These are phyloP conservation scores for Plebejus melissa DNA, from an alignment of 2,888 invertebrate species.

Conservation along the genomic window DNA sequence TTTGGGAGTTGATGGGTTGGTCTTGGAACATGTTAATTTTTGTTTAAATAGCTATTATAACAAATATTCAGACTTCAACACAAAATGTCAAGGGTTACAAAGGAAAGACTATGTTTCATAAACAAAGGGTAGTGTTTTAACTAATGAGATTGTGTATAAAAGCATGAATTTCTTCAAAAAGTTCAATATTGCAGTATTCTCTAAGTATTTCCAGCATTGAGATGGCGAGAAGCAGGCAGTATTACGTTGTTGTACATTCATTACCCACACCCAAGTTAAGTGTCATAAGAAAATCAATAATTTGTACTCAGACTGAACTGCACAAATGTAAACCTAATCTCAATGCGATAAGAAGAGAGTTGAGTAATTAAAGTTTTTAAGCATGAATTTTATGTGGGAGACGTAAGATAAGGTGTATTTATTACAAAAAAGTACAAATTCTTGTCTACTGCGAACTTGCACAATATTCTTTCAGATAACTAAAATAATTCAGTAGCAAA, in stretches of 20 bases:
- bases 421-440: background rate
- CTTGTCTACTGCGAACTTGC: background rate
- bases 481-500: background rate
- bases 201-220: background rate
- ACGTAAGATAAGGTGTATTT: background rate
- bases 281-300: slow-evolving; percentile 43
- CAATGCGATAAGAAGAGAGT: background rate
- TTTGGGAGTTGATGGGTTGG: no score
- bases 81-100: background rate
- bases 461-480: background rate
- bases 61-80: background rate
- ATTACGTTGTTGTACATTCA: slow-evolving; percentile 27
- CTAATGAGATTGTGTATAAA: background rate
- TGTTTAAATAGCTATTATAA: no score
- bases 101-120: background rate
- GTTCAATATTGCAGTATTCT: background rate
- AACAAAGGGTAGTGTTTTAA: background rate
- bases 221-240: background rate
- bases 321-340: background rate
- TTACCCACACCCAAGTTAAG: slow-evolving; percentile 34
- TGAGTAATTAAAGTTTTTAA: background rate
- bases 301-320: slow-evolving; percentile 34
- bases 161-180: background rate
- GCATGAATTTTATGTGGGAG: background rate
- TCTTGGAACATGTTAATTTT: no score